These are phyloP conservation scores for Aplocera efformata DNA, from an alignment of 2,888 invertebrate genomes.

Conservation along the genomic window DNA sequence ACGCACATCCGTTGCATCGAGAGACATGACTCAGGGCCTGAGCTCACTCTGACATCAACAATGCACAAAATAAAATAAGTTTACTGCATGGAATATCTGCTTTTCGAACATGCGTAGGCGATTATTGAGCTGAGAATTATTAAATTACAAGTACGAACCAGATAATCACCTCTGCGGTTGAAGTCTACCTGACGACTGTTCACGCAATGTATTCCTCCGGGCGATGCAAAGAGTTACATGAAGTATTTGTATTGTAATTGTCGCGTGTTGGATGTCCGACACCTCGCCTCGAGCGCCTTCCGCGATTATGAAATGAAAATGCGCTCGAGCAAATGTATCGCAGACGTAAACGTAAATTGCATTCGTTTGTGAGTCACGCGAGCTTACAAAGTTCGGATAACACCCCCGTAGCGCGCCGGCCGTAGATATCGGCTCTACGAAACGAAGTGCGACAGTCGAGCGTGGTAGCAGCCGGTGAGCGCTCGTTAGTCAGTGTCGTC, in stretches of 20 bases:
- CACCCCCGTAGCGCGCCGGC: conserved; percentile 67
- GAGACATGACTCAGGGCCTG: conserved; percentile 45
- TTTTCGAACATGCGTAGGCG: conserved; percentile 40
- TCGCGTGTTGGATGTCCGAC: conserved; percentile 44
- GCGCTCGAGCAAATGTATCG: conserved; percentile 15
- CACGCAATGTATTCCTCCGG: conserved; percentile 47
- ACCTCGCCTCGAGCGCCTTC: conserved; percentile 28
- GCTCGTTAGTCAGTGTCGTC: conserved; percentile 55
- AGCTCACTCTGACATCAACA: conserved; percentile 55
- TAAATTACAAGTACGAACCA: conserved; percentile 27
- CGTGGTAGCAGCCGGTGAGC: conserved; percentile 13
- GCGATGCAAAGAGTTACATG: conserved; percentile 35
- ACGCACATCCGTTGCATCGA: conserved; percentile 19
- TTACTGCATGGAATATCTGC: conserved; percentile 35
- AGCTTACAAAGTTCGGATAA: conserved; percentile 57
- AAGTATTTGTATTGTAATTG: conserved; percentile 39
- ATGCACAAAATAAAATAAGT: conserved; percentile 35
- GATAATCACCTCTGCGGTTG: conserved; percentile 11
- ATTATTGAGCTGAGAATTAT: conserved; percentile 34
- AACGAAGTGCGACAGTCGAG: conserved; percentile 28
- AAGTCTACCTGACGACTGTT: conserved; percentile 16
- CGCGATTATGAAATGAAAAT: conserved; percentile 28
- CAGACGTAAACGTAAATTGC: conserved; percentile 34
- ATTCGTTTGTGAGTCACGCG: conserved; percentile 43
- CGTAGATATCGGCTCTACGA: conserved; percentile 25